Base-by-base conservation (phyloP, 2,113 vertebrate species). In the Pontoporia blainvillei region DNA sequence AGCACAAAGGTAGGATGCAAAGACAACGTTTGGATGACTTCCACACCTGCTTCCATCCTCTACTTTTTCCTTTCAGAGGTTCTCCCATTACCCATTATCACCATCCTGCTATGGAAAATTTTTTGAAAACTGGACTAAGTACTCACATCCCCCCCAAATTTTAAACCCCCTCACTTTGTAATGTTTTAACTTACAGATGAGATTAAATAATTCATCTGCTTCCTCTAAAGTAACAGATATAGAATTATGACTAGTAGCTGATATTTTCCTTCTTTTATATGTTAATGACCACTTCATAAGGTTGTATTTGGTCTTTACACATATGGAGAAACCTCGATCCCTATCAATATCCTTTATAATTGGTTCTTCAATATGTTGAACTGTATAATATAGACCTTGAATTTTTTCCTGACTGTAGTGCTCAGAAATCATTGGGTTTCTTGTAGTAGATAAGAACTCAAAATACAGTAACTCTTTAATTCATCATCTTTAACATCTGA, bases 61-160 rank as follows among this genome's bases (percentile, higher is more conserved):
- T 4, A 10, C 52, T 31, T 87, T 75, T 67, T 21, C 31, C 18
- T 25, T 76, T 86, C 49, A 82, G 39, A 78, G 20, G 27, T 71
- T 5, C 23, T 41, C 18, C 6, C 31, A 11, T 41, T 69, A 69
- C 6, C 11, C 12, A 54, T 44, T 52, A 82, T 64, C 39, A 83
- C 14, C 20, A 44, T 87, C 39, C 41, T 85, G 10, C 9, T 61
- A 64, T 64, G 96, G 62, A 96, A 94, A 95, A 81, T 23, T 64
- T 36, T 54, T 78, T 97, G 69, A 94, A 94, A 95, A 94, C 39
- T 69, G 79, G 27, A 36, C 64, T 67, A 69, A 84, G 27, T 90
- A 61, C 54, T 76, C 36, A 82, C 1, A 39, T 52, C 9, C 17
- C 44, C 73, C 29, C 29, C 2, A 49, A 46, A 76, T 76, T 49